Percentiles rank a stretch among this genome's conserved stretches.
phyloP scores from a whole-genome alignment of 2,888 invertebrate genomes.

The Gasteruption jaculator region DNA sequence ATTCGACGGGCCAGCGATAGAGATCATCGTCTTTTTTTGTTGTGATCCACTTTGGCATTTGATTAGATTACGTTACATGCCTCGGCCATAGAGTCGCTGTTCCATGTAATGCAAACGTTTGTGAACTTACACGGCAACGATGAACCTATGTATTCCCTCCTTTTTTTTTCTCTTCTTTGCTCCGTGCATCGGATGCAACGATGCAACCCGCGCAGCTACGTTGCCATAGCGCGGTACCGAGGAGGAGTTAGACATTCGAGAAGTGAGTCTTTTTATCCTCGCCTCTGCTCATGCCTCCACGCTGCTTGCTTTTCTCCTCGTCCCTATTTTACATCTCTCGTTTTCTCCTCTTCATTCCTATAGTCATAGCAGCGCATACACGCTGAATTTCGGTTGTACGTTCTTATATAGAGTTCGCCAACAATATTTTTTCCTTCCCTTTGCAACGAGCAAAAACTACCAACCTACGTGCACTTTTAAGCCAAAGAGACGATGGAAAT shows the following conservation, averaged over 20 bases:
- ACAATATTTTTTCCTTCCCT: no score
- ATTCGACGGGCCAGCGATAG: constrained; percentile 39
- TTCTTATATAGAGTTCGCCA: no score
- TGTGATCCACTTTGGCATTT: constrained; percentile 45
- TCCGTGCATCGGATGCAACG: no score
- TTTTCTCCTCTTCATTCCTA: neutral
- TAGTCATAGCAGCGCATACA: no score
- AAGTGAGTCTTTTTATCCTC: constrained; percentile 30
- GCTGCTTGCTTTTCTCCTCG: neutral
- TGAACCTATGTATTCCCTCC: no score
- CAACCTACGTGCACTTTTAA: no score
- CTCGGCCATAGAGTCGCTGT: constrained; percentile 31
- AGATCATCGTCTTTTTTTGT: constrained; percentile 36
- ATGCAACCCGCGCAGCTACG: no score
- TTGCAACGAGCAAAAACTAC: no score
- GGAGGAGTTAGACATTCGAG: constrained; percentile 27
- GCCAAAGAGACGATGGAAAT: no score
- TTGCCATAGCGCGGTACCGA: constrained; percentile 11
- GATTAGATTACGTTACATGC: constrained; percentile 42
- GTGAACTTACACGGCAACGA: no score
- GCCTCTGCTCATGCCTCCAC: constrained; percentile 15
- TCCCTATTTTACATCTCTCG: neutral
- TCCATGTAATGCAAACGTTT: constrained; percentile 31
- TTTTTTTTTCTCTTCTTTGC: no score
- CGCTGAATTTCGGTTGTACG: no score